phyloP scores from a whole-genome alignment of 2,113 vertebrate genomes.

The human (Homo sapiens) region GRCh38 chr2:128160501-128161000 shows the following conservation, averaged over 20 bases:
- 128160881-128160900: not conserved
- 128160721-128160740: not conserved
- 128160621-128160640: not conserved
- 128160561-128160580: constrained; percentile 95
- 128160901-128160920: not conserved
- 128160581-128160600: constrained; percentile 95
- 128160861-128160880: not conserved
- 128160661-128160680: constrained; percentile 19
- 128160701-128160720: not conserved
- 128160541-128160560: constrained; percentile 96
- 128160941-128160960: not conserved
- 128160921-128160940: not conserved
- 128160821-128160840: not conserved
- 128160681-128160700: not conserved
- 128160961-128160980: constrained; percentile 38
- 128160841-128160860: not conserved
- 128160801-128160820: not conserved
- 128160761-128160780: not conserved
- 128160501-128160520: constrained; percentile 94
- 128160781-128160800: not conserved
- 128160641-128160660: not conserved
- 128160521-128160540: constrained; percentile 92
- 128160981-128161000: not conserved
- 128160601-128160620: not conserved
- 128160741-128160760: not conserved